phyloP scores from a whole-genome alignment of 92 coral and sea anemone species.

The Umimayanthus chanpuru region DNA sequence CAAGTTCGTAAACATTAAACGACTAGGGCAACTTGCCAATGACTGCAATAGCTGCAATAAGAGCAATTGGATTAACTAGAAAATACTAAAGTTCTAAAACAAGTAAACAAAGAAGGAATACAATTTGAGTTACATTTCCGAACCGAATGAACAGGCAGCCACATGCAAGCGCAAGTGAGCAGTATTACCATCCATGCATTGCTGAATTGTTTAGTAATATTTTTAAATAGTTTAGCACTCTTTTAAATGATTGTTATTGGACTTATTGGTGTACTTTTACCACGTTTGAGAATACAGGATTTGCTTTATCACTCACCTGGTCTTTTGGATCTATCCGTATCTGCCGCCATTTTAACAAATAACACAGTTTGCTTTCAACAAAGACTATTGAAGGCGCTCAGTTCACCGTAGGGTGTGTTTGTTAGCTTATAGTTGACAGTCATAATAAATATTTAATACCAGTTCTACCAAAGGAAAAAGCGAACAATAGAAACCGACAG shows the following conservation, averaged over 20 bases:
- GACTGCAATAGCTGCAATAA: not conserved
- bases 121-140: not conserved
- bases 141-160: not conserved
- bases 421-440: not conserved
- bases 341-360: constrained; percentile 21
- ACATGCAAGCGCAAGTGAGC: not conserved
- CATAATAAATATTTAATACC: not conserved
- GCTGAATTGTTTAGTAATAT: too few relatives aligned
- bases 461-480: not conserved
- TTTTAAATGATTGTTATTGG: not conserved
- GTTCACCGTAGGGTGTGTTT: not conserved
- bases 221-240: not conserved
- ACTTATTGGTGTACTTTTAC: too few relatives aligned
- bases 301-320: constrained; percentile 1
- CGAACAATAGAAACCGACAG: not conserved
- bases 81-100: not conserved
- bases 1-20: not conserved
- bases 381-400: not conserved
- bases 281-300: not conserved
- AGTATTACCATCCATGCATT: not conserved
- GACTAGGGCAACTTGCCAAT: too few relatives aligned
- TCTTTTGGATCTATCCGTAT: constrained; percentile 27
- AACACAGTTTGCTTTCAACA: not conserved
- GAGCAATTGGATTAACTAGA: not conserved
- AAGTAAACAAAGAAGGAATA: not conserved